Base-by-base conservation (phyloP, 35 echinoderm and acorn worm species). In the Stichopus chloronotus region DNA sequence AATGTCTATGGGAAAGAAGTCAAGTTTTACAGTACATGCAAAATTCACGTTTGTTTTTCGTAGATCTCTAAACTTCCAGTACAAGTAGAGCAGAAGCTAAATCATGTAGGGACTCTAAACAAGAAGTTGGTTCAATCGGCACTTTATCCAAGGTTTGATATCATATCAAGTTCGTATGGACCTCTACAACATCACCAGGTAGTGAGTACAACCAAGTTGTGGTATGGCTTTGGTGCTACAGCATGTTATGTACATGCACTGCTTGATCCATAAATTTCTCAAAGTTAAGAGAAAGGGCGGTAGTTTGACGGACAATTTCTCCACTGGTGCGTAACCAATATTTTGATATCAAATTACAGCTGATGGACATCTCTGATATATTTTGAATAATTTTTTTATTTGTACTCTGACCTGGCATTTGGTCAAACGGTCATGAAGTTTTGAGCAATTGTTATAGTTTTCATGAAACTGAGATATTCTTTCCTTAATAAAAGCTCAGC, bases 91-190 rank as follows among this genome's bases (percentile, higher is more conserved):
- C 72, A 16, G 72, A 24, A 76, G 13, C 72, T 76, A 76, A 76
- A 76, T 76, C 13, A 4, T 76, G 72, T 76, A 76, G 72, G 72
- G 72, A 24, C 72, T 76, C 72, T 76, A 76, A 76, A 76, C 17
- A 76, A 11, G 72, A 24, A 5, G 72, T 76, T 76, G 72, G 72
- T 76, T 76, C 4, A 76, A 76, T 24, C 72, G 9, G 72, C 72
- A 12, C 72, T 76, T 76, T 24, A 76, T 76, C 72, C 72, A 76
- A 76, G 4, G 72, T 76, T 76, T 8, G 72, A 76, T 16, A 12
- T 17, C 72, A 76, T 16, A 12, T 17, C 72, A 76, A 76, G 72
- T 76, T 76, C 4, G 72, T 76, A 76, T 76, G 72, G 11, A 76
- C 72, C 72, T 24, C 72, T 16, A 13, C 9, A 76, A 12, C 9